Conservation (phyloP, 2,113 vertebrate species). For the Micromys minutus region DNA sequence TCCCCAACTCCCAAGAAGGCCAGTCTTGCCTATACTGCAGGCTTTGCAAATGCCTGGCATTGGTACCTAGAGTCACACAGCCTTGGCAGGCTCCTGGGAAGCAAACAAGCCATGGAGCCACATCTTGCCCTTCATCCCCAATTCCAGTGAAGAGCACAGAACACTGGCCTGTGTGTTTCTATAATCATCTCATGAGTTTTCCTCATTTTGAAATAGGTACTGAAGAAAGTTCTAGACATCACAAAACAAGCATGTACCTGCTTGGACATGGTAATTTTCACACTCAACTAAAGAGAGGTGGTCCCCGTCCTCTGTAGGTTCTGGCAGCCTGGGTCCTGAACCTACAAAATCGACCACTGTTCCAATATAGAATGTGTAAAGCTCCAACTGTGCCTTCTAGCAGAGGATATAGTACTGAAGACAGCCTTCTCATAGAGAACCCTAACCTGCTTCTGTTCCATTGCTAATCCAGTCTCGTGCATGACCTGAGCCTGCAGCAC, state of each 20-base stretch:
- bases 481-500: background rate
- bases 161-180: background rate
- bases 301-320: background rate
- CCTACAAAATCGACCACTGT: background rate
- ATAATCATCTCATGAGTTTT: background rate
- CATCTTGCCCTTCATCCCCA: background rate
- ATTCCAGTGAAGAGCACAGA: background rate
- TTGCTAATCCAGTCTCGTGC: fast-evolving
- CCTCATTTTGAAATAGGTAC: background rate
- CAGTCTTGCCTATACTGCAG: background rate
- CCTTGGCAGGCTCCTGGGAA: background rate
- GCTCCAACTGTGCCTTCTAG: too few relatives aligned
- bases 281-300: background rate
- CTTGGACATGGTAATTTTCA: background rate
- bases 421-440: background rate
- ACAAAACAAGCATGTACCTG: background rate
- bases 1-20: background rate
- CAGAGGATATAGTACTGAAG: background rate
- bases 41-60: background rate
- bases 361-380: background rate
- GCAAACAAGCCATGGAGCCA: fast-evolving
- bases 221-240: background rate
- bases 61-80: too few relatives aligned
- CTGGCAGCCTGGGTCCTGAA: background rate
- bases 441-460: background rate